Evolutionary conservation across 2,113 vertebrate species (phyloP).

Genomic region (Myiagra hebetior): DNA sequence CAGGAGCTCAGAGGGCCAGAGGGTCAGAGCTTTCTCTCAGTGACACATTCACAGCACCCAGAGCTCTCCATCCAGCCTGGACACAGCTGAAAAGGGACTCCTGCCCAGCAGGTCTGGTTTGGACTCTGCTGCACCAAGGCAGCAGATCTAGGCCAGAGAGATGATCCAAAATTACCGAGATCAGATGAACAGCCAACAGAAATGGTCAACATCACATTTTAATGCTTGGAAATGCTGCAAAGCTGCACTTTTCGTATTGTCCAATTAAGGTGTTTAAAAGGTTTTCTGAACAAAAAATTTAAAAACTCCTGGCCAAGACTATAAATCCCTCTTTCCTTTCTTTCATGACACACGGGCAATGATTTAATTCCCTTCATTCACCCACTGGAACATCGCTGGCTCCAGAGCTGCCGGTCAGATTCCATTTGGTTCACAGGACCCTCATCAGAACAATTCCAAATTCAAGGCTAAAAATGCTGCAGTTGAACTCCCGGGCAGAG

Average conservation of each 20-base stretch:
- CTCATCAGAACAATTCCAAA: neutral
- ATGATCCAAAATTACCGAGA: neutral
- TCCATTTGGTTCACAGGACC: neutral
- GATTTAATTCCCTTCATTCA: neutral
- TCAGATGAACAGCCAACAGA: accelerated
- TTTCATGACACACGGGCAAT: neutral
- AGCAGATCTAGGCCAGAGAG: neutral
- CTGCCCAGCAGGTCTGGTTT: neutral
- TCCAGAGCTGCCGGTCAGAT: neutral
- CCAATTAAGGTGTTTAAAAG: neutral
- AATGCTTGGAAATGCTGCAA: neutral
- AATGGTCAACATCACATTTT: neutral
- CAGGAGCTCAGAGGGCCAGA: neutral
- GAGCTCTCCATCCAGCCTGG: neutral
- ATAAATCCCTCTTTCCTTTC: neutral
- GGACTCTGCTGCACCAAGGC: neutral
- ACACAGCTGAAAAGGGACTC: neutral
- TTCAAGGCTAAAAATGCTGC: neutral
- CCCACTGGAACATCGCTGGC: neutral
- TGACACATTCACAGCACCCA: neutral
- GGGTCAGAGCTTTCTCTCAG: neutral
- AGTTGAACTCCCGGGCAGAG: neutral
- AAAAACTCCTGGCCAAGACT: neutral
- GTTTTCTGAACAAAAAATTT: neutral
- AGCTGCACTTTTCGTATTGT: neutral